Conservation (phyloP, 1,140 invertebrate species). For the Maconellicoccus hirsutus region DNA sequence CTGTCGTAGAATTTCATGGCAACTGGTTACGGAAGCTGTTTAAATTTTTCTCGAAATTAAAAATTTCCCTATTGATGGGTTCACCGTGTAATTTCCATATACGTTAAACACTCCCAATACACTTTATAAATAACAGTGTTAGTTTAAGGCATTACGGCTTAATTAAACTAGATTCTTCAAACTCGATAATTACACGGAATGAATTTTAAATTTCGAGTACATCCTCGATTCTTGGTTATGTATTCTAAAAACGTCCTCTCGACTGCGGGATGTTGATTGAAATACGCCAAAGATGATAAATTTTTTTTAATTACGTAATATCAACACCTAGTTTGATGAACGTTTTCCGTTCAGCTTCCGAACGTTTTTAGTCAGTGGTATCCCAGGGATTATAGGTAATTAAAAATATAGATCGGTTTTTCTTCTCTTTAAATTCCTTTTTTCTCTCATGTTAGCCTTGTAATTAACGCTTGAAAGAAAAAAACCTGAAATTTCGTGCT, state of each 20-base stretch:
- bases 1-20: neutral
- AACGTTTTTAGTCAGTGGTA: neutral
- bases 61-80: neutral
- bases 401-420: constrained; percentile 9
- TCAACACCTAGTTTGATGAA: neutral
- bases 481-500: neutral
- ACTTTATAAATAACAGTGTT: constrained; percentile 4
- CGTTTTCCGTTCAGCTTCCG: neutral
- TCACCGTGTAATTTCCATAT: neutral
- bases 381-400: neutral
- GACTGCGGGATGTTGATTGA: neutral
- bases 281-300: constrained; percentile 1
- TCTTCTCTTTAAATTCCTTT: neutral
- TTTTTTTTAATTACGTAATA: constrained; percentile 6
- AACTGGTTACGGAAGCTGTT: neutral
- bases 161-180: constrained; percentile 10
- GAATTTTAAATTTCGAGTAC: neutral
- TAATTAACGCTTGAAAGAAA: neutral
- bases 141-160: constrained; percentile 3
- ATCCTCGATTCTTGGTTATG: neutral
- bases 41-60: neutral
- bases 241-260: neutral
- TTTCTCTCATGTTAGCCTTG: neutral
- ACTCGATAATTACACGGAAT: neutral
- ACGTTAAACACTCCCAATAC: neutral